phyloP scores from a whole-genome alignment of 2,797 vertebrate genomes.

The Lutjanus argentimaculatus region DNA sequence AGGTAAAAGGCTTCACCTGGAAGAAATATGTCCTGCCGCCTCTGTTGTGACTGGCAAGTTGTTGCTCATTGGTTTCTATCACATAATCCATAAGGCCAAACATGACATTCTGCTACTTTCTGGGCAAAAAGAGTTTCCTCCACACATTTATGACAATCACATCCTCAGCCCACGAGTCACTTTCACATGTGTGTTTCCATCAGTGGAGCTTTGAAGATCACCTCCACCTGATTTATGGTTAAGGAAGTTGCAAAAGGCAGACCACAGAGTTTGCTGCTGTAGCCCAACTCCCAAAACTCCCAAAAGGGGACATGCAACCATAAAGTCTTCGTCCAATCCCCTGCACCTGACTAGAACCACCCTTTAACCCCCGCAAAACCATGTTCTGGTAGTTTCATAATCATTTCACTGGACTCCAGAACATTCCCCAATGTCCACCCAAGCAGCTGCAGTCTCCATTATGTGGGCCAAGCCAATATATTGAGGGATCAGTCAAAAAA shows the following conservation, averaged over 20 bases:
- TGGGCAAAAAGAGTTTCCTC: conserved; percentile 38
- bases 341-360: conserved; percentile 12
- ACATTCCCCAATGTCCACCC: conserved; percentile 45
- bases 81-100: conserved; percentile 61
- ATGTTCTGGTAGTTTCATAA: conserved; percentile 55
- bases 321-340: conserved; percentile 68
- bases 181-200: conserved; percentile 73
- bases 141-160: conserved; percentile 46
- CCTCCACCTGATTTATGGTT: conserved; percentile 77
- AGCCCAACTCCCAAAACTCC: conserved; percentile 52
- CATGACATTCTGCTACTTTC: conserved; percentile 57
- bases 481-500: conserved; percentile 57
- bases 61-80: conserved; percentile 21
- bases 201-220: conserved; percentile 60
- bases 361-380: conserved; percentile 52
- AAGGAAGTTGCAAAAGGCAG: conserved; percentile 68
- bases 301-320: conserved; percentile 48
- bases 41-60: conserved; percentile 40
- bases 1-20: conserved; percentile 20
- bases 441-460: conserved; percentile 73
- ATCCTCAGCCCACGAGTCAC: conserved; percentile 35
- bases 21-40: conserved; percentile 23
- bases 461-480: conserved; percentile 51
- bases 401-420: conserved; percentile 52
- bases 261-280: conserved; percentile 52